A percentile compares a stretch with the other conserved stretches of the same genome.
These are phyloP conservation scores for Drosophila pandora DNA, from an alignment of 1,140 invertebrate genomes.

Conservation along the genomic window DNA sequence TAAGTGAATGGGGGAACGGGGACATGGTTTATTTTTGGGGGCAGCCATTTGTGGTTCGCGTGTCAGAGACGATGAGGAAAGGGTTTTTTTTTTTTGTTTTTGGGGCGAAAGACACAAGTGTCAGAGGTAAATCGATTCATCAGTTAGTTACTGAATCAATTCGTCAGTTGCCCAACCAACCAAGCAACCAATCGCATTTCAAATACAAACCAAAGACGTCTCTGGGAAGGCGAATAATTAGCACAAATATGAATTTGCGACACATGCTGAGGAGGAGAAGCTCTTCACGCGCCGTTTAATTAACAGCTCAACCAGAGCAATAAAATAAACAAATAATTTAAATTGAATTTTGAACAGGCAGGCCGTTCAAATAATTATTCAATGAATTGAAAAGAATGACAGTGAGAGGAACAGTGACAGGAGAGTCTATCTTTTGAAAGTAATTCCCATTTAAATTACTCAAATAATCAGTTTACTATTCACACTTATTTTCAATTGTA, in stretches of 20 bases:
- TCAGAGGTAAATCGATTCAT: constrained; percentile 42
- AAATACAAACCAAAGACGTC: background rate
- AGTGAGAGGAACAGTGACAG: background rate
- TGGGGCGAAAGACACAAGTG: background rate
- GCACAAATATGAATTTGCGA: constrained; percentile 28
- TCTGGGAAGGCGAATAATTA: constrained; percentile 4
- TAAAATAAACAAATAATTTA: constrained; percentile 28
- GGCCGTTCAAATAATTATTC: constrained; percentile 4
- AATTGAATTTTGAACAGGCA: constrained; percentile 11
- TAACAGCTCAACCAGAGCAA: constrained; percentile 20
- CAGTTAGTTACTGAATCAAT: constrained; percentile 30
- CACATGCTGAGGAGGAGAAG: constrained; percentile 15
- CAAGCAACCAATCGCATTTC: background rate
- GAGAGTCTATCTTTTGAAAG: background rate
- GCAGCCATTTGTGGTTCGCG: constrained; percentile 25
- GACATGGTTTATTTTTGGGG: constrained; percentile 41
- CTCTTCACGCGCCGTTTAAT: constrained; percentile 28
- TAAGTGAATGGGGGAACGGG: constrained; percentile 28
- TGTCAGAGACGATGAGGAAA: constrained; percentile 31
- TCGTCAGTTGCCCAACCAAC: constrained; percentile 6
- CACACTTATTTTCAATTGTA: too few relatives aligned
- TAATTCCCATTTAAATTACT: too few relatives aligned
- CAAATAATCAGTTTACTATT: too few relatives aligned
- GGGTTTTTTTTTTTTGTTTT: too few relatives aligned
- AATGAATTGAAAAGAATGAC: constrained; percentile 17